Conservation (phyloP, 2,797 vertebrate genomes). For the Pseudochirops corinnae region DNA sequence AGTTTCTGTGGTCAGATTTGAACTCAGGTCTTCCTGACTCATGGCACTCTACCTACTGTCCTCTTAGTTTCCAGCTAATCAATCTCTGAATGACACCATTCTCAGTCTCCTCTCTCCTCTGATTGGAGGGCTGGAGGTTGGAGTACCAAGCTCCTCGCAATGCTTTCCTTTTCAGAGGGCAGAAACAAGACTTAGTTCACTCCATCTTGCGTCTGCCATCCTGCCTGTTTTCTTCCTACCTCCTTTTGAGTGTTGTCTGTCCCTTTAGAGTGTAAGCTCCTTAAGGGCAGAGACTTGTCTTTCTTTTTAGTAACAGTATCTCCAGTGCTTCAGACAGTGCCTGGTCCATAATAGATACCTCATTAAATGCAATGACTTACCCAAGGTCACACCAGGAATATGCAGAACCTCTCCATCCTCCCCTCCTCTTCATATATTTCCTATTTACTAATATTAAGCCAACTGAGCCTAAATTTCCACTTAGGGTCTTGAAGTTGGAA, state of each 20-base stretch:
- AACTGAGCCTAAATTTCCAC: background rate
- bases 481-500: background rate
- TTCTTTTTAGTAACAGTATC: background rate
- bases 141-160: background rate
- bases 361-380: background rate
- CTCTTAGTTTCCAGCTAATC: background rate
- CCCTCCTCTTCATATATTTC: background rate
- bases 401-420: background rate
- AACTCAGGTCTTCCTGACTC: too few species aligned
- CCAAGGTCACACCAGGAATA: background rate
- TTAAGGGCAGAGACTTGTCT: background rate
- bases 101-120: background rate
- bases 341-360: background rate
- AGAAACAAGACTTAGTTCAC: background rate
- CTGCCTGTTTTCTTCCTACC: background rate
- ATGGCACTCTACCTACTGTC: background rate
- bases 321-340: background rate
- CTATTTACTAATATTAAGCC: background rate
- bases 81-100: background rate
- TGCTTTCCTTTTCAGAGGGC: background rate
- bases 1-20: too few species aligned
- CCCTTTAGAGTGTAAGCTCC: background rate
- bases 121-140: background rate
- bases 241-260: background rate
- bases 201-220: background rate